Evolutionary conservation across 30 jellyfish, hydroid and myxozoan species (phyloP).

Genomic region (Hydra vulgaris): DNA sequence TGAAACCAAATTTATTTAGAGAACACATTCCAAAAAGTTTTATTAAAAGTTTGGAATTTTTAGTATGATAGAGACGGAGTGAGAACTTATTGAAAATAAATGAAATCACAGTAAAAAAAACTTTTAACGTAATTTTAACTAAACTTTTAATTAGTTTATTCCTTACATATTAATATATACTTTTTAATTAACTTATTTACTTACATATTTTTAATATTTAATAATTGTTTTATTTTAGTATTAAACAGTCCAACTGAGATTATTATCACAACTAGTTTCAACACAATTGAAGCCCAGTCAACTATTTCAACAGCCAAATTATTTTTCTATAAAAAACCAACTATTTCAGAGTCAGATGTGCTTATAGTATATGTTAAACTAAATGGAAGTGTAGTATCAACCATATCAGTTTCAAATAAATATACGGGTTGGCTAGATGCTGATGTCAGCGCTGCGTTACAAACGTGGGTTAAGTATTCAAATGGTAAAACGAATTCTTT

Average conservation of each 20-base stretch:
- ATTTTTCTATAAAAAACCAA: background rate
- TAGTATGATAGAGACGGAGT: too few species aligned
- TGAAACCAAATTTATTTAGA: too few species aligned
- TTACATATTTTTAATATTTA: too few species aligned
- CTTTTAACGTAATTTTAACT: too few species aligned
- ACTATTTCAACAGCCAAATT: background rate
- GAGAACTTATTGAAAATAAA: too few species aligned
- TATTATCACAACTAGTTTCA: background rate
- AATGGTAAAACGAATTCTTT: background rate
- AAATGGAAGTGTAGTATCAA: background rate
- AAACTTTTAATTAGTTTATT: too few species aligned
- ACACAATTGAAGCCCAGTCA: background rate
- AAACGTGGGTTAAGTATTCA: background rate
- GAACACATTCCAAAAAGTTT: too few species aligned
- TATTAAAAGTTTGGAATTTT: too few species aligned
- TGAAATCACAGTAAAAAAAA: too few species aligned
- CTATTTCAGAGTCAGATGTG: background rate
- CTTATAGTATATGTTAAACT: background rate
- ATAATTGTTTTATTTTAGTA: background rate
- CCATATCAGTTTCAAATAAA: background rate
- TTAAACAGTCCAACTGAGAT: background rate
- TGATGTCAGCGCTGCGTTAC: background rate
- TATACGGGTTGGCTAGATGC: background rate
- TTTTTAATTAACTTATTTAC: too few species aligned
- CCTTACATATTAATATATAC: too few species aligned